A percentile compares a stretch with the other conserved stretches of the same genome.
phyloP scores from a whole-genome alignment of 1,140 invertebrate species.

The Micrasema minimum region DNA sequence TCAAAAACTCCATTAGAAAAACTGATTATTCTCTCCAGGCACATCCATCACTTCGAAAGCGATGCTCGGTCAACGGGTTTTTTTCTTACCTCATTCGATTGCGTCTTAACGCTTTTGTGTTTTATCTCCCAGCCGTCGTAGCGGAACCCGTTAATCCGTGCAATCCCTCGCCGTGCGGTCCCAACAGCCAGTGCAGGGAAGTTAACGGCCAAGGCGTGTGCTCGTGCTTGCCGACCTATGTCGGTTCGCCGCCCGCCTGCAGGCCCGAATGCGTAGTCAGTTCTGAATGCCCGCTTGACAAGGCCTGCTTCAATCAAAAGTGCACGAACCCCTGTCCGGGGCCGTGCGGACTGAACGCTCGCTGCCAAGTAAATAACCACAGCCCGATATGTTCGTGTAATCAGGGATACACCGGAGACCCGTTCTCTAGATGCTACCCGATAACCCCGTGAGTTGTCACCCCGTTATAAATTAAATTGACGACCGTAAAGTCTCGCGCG shows the following conservation, averaged over 20 bases:
- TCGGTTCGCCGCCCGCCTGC: constrained; percentile 68
- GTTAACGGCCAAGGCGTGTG: constrained; percentile 62
- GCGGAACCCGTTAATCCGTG: constrained; percentile 59
- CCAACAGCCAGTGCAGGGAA: constrained; percentile 70
- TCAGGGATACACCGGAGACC: constrained; percentile 72
- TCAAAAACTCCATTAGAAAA: too few relatives aligned
- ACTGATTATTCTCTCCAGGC: too few relatives aligned
- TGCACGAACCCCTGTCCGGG: constrained; percentile 62
- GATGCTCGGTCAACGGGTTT: too few relatives aligned
- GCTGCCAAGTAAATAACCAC: constrained; percentile 71
- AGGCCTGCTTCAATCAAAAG: constrained; percentile 62
- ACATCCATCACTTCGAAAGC: too few relatives aligned
- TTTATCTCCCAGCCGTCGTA: constrained; percentile 43
- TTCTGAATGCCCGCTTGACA: constrained; percentile 59
- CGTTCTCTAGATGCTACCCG: constrained; percentile 71
- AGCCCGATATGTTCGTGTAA: constrained; percentile 72
- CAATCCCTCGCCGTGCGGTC: constrained; percentile 68
- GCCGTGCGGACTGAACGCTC: constrained; percentile 69
- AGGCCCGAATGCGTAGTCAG: constrained; percentile 62
- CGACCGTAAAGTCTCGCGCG: too few relatives aligned
- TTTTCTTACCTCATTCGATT: too few relatives aligned
- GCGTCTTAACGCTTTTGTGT: background rate
- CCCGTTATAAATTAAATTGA: too few relatives aligned
- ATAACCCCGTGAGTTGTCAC: constrained; percentile 64
- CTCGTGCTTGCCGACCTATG: constrained; percentile 66